Conservation (phyloP, 2,888 invertebrate genomes). For the Drosophila colorata region DNA sequence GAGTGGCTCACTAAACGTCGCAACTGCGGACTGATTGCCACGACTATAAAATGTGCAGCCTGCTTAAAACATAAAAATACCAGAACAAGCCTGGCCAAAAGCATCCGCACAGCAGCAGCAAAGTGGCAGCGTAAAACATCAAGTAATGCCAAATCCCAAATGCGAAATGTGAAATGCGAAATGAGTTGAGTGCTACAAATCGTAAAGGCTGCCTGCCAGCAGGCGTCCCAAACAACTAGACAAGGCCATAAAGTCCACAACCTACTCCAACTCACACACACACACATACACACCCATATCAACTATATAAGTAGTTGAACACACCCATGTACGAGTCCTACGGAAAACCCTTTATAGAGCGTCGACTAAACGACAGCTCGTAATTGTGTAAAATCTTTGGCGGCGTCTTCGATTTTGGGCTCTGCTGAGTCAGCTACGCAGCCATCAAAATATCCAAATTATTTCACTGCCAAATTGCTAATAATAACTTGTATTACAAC, state of each 20-base stretch:
- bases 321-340: background rate
- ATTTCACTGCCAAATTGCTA: slow-evolving; percentile 78
- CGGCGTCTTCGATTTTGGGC: slow-evolving; percentile 48
- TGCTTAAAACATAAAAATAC: slow-evolving; percentile 77
- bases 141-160: slow-evolving; percentile 73
- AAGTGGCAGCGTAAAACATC: slow-evolving; percentile 78
- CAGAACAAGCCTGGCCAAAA: slow-evolving; percentile 55
- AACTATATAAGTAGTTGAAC: background rate
- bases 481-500: slow-evolving; percentile 78
- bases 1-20: slow-evolving; percentile 76
- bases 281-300: slow-evolving; percentile 6
- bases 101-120: slow-evolving; percentile 42
- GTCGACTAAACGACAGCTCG: slow-evolving; percentile 40
- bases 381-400: slow-evolving; percentile 60
- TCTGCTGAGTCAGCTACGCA: slow-evolving; percentile 45
- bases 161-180: slow-evolving; percentile 66
- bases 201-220: slow-evolving; percentile 63
- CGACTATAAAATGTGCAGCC: slow-evolving; percentile 76
- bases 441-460: slow-evolving; percentile 76
- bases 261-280: slow-evolving; percentile 14
- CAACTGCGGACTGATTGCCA: slow-evolving; percentile 64
- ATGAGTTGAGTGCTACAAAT: slow-evolving; percentile 80
- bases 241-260: slow-evolving; percentile 58
- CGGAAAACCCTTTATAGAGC: slow-evolving; percentile 34
- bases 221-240: slow-evolving; percentile 61